Evolutionary conservation across 2,888 invertebrate species (phyloP).

Genomic region (Hetaerina titia): DNA sequence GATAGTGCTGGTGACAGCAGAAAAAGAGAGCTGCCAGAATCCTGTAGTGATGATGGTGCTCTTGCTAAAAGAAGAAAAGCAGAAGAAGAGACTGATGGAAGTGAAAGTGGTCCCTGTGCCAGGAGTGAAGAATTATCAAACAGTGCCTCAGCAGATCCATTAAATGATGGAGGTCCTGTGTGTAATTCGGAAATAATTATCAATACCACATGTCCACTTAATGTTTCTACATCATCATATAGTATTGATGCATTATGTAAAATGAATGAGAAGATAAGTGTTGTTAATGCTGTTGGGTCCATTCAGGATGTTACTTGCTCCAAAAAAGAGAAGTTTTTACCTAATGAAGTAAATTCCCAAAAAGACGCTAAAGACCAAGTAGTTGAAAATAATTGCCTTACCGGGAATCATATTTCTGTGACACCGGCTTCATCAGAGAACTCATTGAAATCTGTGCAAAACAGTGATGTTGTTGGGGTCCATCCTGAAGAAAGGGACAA

Average conservation of each 20-base stretch:
- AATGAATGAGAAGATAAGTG: slow-evolving; percentile 49
- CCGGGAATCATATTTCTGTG: not conserved
- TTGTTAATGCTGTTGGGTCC: not conserved
- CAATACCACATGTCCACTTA: not conserved
- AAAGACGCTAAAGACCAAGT: not conserved
- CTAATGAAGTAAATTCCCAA: not conserved
- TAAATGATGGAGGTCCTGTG: not conserved
- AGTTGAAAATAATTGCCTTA: not conserved
- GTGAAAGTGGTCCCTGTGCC: not conserved
- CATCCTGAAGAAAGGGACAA: not conserved
- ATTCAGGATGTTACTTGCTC: not conserved
- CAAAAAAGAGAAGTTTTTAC: not conserved
- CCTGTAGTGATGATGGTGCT: not conserved
- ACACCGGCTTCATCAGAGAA: not conserved
- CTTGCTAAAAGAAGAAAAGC: slow-evolving; percentile 6
- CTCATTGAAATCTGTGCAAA: not conserved
- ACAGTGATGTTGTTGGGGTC: not conserved
- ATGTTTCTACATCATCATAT: slow-evolving; percentile 31
- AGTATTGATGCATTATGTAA: slow-evolving; percentile 57
- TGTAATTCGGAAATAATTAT: not conserved
- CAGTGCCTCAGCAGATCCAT: not conserved
- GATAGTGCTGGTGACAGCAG: not conserved
- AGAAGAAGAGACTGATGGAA: not conserved
- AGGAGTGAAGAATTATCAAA: not conserved
- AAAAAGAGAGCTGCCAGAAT: slow-evolving; percentile 14